Conservation (phyloP, 1,140 invertebrate species). For the Paramacrobiotus metropolitanus region DNA sequence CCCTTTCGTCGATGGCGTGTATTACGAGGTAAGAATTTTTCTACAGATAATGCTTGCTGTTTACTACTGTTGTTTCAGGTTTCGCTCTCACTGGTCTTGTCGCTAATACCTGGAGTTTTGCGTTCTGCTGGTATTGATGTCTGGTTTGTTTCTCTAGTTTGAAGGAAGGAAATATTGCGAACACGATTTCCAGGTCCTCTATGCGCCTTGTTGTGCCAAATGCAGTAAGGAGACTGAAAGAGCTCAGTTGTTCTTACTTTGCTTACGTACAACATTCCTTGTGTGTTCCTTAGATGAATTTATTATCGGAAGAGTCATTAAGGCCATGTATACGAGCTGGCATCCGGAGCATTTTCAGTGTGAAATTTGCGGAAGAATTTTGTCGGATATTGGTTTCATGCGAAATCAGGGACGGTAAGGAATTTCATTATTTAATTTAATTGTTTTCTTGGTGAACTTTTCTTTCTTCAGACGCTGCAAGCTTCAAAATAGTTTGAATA, state of each 20-base stretch:
- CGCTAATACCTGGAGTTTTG: conserved; percentile 2
- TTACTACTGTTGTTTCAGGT: conserved; percentile 8
- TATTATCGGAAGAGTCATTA: conserved; percentile 57
- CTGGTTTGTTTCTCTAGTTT: conserved; percentile 32
- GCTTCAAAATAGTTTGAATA: too few species aligned
- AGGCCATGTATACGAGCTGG: conserved; percentile 97
- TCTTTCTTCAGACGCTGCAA: too few species aligned
- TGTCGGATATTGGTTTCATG: conserved; percentile 92
- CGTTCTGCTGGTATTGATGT: too few species aligned
- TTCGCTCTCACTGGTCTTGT: not conserved
- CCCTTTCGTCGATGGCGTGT: conserved; percentile 87
- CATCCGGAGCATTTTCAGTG: conserved; percentile 93
- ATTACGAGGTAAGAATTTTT: conserved; percentile 46
- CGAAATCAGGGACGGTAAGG: conserved; percentile 49
- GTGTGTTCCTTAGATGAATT: not conserved
- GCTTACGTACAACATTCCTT: not conserved
- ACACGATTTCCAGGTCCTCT: conserved; percentile 93
- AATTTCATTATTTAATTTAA: too few species aligned
- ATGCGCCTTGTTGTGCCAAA: conserved; percentile 90
- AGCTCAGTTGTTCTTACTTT: not conserved
- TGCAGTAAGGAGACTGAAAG: conserved; percentile 42
- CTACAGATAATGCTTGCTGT: conserved; percentile 3
- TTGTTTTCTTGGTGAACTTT: too few species aligned
- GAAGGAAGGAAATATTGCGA: conserved; percentile 98
- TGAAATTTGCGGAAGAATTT: conserved; percentile 61